A percentile compares a stretch with the other conserved stretches of the same genome.
Conservation (phyloP, 2,888 invertebrate genomes). For the Netelia fuscicornis region DNA sequence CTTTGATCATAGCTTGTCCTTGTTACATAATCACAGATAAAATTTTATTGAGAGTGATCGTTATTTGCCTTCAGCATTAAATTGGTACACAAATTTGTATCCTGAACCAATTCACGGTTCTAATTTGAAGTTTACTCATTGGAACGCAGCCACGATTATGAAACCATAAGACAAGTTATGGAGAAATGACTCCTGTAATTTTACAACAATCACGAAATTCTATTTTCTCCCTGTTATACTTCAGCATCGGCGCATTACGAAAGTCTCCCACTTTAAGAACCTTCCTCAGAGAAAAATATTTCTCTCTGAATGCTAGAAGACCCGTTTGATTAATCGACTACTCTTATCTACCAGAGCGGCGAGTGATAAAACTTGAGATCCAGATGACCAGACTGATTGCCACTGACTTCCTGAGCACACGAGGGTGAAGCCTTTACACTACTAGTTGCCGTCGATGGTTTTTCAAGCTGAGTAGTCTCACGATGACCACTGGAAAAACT, state of each 20-base stretch:
- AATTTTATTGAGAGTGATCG: too few species aligned
- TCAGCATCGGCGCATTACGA: background rate
- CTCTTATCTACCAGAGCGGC: conserved; percentile 88
- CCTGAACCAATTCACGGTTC: background rate
- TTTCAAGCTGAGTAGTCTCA: conserved; percentile 20
- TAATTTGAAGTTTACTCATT: background rate
- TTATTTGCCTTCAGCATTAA: background rate
- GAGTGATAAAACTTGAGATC: conserved; percentile 93
- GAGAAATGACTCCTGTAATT: background rate
- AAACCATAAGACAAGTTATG: background rate
- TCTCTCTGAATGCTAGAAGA: background rate
- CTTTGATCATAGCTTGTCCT: too few species aligned
- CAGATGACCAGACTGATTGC: conserved; percentile 87
- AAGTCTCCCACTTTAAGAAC: background rate
- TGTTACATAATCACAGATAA: too few species aligned
- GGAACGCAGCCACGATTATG: background rate
- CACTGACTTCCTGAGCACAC: conserved; percentile 80
- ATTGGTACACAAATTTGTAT: background rate
- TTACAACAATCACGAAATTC: background rate
- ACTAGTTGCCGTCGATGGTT: conserved; percentile 11
- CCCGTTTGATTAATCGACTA: background rate
- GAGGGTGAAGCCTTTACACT: conserved; percentile 75
- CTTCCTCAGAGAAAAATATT: background rate
- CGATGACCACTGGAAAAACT: conserved; percentile 18
- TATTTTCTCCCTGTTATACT: background rate